Evolutionary conservation across 2,797 vertebrate species (phyloP).

Genomic region (Amblyraja radiata): DNA sequence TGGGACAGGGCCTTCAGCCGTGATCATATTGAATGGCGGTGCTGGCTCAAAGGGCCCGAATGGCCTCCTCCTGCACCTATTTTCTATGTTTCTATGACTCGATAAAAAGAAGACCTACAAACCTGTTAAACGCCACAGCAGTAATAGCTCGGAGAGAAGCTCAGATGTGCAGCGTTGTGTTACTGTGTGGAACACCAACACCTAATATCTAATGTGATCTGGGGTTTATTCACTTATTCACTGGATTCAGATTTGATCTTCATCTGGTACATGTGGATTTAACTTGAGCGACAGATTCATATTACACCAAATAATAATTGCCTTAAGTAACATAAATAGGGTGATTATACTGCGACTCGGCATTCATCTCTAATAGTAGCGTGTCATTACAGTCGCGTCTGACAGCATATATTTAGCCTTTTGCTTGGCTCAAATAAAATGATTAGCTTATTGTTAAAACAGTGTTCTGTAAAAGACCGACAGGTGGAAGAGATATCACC

Average conservation of each 20-base stretch:
- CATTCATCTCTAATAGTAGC: not conserved
- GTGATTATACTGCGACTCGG: not conserved
- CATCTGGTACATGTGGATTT: not conserved
- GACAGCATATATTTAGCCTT: not conserved
- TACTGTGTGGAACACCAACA: not conserved
- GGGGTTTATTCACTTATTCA: not conserved
- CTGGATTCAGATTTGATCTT: not conserved
- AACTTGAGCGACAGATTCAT: constrained; percentile 11
- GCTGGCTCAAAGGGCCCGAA: no score
- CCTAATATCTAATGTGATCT: not conserved
- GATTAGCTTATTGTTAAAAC: constrained; percentile 1
- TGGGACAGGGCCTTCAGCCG: no score
- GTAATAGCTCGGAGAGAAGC: not conserved
- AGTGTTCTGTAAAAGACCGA: not conserved
- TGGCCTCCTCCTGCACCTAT: no score
- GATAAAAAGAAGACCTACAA: no score
- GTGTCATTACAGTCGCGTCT: not conserved
- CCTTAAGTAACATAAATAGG: not conserved
- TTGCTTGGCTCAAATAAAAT: not conserved
- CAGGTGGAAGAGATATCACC: not conserved
- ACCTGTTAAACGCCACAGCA: not conserved
- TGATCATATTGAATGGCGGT: no score
- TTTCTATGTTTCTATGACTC: no score
- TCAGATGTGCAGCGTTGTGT: no score
- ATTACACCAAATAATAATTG: not conserved